Conservation (phyloP, 2,888 invertebrate genomes). For the Aporophyla nigra region DNA sequence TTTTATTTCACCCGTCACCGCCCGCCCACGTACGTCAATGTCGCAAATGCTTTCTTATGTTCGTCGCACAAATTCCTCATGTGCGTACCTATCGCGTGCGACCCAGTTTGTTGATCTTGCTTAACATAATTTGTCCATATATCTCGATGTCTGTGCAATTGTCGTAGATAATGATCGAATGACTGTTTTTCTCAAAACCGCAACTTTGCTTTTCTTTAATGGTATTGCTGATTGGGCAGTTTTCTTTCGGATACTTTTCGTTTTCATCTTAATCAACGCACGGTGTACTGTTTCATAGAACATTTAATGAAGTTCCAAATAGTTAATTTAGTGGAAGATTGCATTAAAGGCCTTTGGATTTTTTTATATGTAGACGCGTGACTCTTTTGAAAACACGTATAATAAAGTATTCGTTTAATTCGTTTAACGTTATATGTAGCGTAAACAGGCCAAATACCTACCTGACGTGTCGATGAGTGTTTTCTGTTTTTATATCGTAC, state of each 20-base stretch:
- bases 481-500: conserved; percentile 76
- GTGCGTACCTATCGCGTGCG: conserved; percentile 71
- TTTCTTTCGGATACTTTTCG: not conserved
- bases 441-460: conserved; percentile 76
- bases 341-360: conserved; percentile 9
- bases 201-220: conserved; percentile 10
- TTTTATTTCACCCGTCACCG: conserved; percentile 73
- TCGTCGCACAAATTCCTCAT: conserved; percentile 76
- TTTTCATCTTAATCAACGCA: not conserved
- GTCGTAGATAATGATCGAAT: conserved; percentile 23
- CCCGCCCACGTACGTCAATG: conserved; percentile 83
- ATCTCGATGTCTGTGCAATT: conserved; percentile 19
- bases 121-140: conserved; percentile 52
- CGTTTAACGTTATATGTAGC: conserved; percentile 63
- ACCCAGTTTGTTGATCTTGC: conserved; percentile 75
- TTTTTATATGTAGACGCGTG: conserved; percentile 36
- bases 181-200: not conserved
- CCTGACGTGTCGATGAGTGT: conserved; percentile 73
- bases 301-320: conserved; percentile 4
- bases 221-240: not conserved
- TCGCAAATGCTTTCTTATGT: conserved; percentile 78
- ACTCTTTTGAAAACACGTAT: conserved; percentile 58
- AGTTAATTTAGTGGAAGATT: conserved; percentile 21
- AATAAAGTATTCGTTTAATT: conserved; percentile 69
- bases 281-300: not conserved